Conservation (phyloP, 2,113 vertebrate genomes). For the Zonotrichia leucophrys region DNA sequence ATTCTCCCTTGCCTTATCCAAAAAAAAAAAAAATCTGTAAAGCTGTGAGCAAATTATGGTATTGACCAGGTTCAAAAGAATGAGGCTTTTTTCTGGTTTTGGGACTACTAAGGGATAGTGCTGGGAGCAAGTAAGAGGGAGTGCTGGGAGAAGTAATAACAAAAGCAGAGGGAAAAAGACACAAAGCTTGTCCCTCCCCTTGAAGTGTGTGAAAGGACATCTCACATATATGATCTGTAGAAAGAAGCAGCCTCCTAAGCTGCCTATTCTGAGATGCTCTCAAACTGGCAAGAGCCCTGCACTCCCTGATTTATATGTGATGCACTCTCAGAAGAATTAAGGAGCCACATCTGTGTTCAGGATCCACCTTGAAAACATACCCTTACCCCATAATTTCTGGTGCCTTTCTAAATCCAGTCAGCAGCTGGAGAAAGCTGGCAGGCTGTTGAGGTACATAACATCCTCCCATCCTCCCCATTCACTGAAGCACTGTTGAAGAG, state of each 20-base stretch:
- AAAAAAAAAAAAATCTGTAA: background rate
- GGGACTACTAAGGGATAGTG: background rate
- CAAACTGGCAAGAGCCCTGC: background rate
- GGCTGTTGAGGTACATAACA: background rate
- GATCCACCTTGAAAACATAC: background rate
- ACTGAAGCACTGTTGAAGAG: background rate
- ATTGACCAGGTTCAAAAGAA: background rate
- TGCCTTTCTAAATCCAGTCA: background rate
- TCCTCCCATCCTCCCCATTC: background rate
- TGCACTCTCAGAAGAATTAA: background rate
- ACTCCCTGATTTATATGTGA: background rate
- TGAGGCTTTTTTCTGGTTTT: accelerated
- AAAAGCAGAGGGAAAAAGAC: background rate
- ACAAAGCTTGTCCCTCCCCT: background rate
- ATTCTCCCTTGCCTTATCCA: background rate
- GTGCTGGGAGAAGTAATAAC: background rate
- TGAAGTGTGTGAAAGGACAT: background rate
- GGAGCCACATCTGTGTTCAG: background rate
- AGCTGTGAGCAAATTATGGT: background rate
- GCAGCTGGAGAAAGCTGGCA: background rate
- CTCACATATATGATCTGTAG: background rate
- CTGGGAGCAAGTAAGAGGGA: background rate
- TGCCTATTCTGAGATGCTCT: background rate
- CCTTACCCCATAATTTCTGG: background rate
- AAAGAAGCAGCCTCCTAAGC: background rate